A percentile compares a stretch with the other conserved stretches of the same genome.
phyloP scores from a whole-genome alignment of 1,140 invertebrate genomes.

The Lasaia peninsularis region DNA sequence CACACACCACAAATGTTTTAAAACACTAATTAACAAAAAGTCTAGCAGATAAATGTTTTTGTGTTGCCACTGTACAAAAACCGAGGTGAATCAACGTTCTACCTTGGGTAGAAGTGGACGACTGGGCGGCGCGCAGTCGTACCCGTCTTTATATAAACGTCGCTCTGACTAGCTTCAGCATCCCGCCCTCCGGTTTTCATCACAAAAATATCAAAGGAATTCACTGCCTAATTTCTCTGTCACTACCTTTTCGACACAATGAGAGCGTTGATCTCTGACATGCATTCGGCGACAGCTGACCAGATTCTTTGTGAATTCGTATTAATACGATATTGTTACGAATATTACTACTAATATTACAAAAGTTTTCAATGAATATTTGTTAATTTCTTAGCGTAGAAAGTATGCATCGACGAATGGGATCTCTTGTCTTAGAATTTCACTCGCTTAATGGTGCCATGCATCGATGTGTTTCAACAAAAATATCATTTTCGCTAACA shows the following conservation, averaged over 20 bases:
- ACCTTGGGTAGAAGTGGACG: constrained; percentile 31
- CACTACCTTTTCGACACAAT: constrained; percentile 67
- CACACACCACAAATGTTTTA: not conserved
- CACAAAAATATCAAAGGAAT: constrained; percentile 72
- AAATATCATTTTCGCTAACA: too few relatives aligned
- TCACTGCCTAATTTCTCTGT: constrained; percentile 67
- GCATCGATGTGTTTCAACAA: too few relatives aligned
- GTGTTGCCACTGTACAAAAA: constrained; percentile 20
- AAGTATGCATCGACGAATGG: too few relatives aligned
- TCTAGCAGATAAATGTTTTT: not conserved
- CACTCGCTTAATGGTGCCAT: too few relatives aligned
- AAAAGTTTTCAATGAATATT: too few relatives aligned
- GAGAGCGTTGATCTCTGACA: constrained; percentile 66
- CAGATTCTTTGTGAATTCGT: constrained; percentile 50
- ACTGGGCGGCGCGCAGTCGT: constrained; percentile 57
- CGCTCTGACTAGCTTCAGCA: constrained; percentile 36
- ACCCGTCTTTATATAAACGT: constrained; percentile 57
- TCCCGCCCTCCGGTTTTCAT: constrained; percentile 55
- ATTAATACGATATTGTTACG: constrained; percentile 30
- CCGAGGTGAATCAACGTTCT: constrained; percentile 26
- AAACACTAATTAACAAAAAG: not conserved
- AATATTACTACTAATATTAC: not conserved
- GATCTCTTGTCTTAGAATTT: too few relatives aligned
- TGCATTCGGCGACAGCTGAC: constrained; percentile 53
- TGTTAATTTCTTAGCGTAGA: too few relatives aligned